These are phyloP conservation scores for Orchestia grillus DNA, from an alignment of 1,140 invertebrate species.

Conservation along the genomic window DNA sequence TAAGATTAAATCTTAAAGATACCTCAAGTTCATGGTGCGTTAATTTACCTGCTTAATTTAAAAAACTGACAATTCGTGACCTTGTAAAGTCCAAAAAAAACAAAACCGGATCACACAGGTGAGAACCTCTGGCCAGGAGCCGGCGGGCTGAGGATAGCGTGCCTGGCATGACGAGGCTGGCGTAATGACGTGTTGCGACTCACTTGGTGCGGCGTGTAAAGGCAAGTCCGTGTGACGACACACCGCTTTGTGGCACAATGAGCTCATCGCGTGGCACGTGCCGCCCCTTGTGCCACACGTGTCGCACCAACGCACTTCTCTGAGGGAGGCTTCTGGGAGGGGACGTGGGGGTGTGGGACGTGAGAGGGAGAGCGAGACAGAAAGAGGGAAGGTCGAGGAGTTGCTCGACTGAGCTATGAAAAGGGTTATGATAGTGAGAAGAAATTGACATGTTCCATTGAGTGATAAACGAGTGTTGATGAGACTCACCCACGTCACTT, in stretches of 20 bases:
- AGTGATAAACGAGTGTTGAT: too few species aligned
- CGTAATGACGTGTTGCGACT: background rate
- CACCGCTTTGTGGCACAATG: slow-evolving; percentile 18
- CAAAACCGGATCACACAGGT: background rate
- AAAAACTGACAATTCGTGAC: background rate
- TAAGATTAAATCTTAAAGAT: background rate
- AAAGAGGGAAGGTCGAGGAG: background rate
- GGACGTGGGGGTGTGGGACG: too few species aligned
- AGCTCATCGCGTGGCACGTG: slow-evolving; percentile 11
- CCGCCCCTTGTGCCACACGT: background rate
- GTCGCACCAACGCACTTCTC: background rate
- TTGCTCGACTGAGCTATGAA: background rate
- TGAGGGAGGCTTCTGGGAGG: background rate
- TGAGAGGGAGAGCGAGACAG: too few species aligned
- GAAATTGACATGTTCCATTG: too few species aligned
- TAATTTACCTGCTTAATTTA: background rate
- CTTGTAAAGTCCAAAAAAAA: background rate
- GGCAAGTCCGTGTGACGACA: background rate
- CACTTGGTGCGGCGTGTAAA: slow-evolving; percentile 12
- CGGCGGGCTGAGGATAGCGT: background rate
- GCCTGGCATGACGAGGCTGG: background rate
- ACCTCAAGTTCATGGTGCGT: background rate
- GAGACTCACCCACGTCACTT: too few species aligned
- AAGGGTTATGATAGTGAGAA: too few species aligned
- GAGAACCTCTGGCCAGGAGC: background rate